Base-by-base conservation (phyloP, 2,113 vertebrate species). In the Mellivora capensis region DNA sequence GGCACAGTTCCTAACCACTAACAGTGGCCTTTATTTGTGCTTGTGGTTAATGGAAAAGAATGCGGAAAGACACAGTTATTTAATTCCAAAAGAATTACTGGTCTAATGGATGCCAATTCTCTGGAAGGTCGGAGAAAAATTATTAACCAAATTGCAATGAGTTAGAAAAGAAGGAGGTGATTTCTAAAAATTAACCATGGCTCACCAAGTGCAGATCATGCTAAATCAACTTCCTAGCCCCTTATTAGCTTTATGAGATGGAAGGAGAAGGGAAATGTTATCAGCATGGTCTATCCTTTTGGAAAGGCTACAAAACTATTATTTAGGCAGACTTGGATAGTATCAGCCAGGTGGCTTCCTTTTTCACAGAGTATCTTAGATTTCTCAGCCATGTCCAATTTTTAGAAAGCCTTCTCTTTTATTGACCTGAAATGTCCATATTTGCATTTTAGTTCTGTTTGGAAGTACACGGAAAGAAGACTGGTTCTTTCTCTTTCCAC, bases 1-100 rank as follows among this genome's bases (percentile, higher is more conserved):
- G 47, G 6, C 7, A 31, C 6, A 39, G 27, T 67, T 67, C 62
- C 31, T 67, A 34, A 67, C 62, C 62, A 67, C 62, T 67, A 82
- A 34, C 3, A 31, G 11, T 52, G 23, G 29, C 80, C n/a, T 85
- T 82, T 82, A 90, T 47, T 96, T 1, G 18, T 83, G 69, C 4
- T 89, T 29, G 47, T 84, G 74, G 59, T 87, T 54, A 87, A 82
- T 59, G 44, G 13, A 62, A 87, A 89, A 93, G 74, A 92, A 54
- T 62, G 57, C 7, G 49, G 49, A 25, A 89, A 95, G 88, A 23
- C 1, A n/a, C 6, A 6, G n/a, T 77, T 44, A 88, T 74, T 62
- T 76, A 82, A 91, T 85, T 96, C 17, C 31, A 93, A 93, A 44
- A 82, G 54, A 64, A 91, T 92, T 84, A 72, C 67, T 61, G 17